These are phyloP conservation scores for Solea senegalensis DNA, from an alignment of 2,113 vertebrate genomes.

Conservation along the genomic window DNA sequence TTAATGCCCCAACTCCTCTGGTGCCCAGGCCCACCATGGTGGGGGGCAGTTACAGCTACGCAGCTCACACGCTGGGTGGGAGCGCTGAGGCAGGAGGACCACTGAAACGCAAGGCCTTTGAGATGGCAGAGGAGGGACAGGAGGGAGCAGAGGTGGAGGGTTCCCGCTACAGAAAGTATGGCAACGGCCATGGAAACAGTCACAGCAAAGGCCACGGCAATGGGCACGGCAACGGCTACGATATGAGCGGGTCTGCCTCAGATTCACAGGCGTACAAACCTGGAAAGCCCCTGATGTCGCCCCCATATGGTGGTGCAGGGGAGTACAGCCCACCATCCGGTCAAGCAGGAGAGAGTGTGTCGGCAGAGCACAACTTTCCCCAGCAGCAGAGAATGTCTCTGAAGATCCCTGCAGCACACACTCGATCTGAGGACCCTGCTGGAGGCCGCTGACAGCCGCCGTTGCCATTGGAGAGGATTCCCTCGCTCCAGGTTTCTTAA, in stretches of 20 bases:
- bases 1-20: constrained; percentile 87
- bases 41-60: constrained; percentile 83
- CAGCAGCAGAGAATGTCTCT: constrained; percentile 72
- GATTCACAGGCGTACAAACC: constrained; percentile 81
- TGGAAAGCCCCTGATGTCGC: constrained; percentile 83
- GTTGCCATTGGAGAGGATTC: constrained; percentile 76
- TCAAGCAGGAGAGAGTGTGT: constrained; percentile 76
- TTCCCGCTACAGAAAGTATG: constrained; percentile 87
- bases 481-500: constrained; percentile 43
- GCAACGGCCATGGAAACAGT: constrained; percentile 82
- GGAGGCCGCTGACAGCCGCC: constrained; percentile 77
- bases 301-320: constrained; percentile 75
- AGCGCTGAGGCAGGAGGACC: constrained; percentile 74
- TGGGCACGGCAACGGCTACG: constrained; percentile 82
- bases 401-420: constrained; percentile 73
- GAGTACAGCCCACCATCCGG: constrained; percentile 83
- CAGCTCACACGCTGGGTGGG: constrained; percentile 72
- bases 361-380: constrained; percentile 72
- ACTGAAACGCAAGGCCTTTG: constrained; percentile 90
- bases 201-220: constrained; percentile 73
- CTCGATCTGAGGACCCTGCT: constrained; percentile 78
- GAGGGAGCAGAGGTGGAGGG: constrained; percentile 74
- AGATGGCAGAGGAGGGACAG: constrained; percentile 77
- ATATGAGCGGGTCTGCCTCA: constrained; percentile 53
- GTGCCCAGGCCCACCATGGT: constrained; percentile 79